Conservation (phyloP, 2,797 vertebrate genomes). For the Darevskia mixta region DNA sequence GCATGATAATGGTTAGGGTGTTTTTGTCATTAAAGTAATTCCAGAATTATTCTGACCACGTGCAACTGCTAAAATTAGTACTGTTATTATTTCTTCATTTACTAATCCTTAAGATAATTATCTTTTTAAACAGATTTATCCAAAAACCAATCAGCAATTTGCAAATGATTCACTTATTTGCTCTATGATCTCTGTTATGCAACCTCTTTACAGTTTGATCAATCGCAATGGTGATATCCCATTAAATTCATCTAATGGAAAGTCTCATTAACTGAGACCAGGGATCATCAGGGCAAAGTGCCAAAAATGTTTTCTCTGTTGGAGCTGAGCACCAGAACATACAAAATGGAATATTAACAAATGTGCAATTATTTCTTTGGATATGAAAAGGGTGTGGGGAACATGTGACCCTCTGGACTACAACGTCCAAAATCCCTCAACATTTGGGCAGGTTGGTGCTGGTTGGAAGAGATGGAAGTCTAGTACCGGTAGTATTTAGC, state of each 20-base stretch:
- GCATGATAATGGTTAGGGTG: not conserved
- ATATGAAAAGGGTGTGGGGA: too few relatives aligned
- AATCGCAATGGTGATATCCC: not conserved
- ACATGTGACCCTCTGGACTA: too few relatives aligned
- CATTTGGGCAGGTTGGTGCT: too few relatives aligned
- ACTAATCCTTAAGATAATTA: not conserved
- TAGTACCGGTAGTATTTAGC: too few relatives aligned
- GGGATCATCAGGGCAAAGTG: not conserved
- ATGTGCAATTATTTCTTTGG: not conserved
- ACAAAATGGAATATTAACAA: not conserved
- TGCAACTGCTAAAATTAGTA: not conserved
- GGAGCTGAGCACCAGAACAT: not conserved
- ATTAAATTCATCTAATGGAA: not conserved
- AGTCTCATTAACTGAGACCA: not conserved
- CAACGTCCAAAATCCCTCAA: too few relatives aligned
- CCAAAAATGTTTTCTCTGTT: too few relatives aligned
- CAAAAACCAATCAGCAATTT: not conserved
- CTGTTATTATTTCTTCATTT: not conserved
- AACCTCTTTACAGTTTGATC: not conserved
- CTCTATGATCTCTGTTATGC: not conserved
- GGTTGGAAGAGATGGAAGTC: too few relatives aligned
- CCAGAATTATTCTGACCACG: not conserved
- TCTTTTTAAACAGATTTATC: not conserved
- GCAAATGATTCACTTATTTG: slow-evolving; percentile 10
- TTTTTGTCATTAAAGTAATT: not conserved